phyloP scores from a whole-genome alignment of 2,113 vertebrate species.

The Columba livia region DNA sequence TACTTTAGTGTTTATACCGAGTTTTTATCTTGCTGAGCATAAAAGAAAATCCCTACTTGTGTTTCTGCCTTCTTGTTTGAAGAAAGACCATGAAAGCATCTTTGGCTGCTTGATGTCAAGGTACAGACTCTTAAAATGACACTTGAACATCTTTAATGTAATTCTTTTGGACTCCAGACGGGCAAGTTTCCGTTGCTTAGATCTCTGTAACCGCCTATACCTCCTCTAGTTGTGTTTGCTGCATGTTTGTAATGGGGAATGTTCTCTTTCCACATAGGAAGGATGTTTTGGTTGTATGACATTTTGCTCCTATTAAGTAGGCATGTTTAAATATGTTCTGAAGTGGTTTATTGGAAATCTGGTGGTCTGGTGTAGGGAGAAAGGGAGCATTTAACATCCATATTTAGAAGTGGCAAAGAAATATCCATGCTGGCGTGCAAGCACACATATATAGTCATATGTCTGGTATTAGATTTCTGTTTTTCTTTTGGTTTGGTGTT shows the following conservation, averaged over 20 bases:
- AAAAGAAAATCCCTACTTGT: conserved; percentile 50
- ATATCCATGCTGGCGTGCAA: neutral
- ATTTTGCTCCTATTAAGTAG: neutral
- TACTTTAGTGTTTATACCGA: conserved; percentile 17
- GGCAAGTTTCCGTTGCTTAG: conserved; percentile 32
- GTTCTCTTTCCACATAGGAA: neutral
- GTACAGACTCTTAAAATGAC: conserved; percentile 44
- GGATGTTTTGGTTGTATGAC: conserved; percentile 15
- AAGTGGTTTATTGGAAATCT: neutral
- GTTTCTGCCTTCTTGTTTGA: conserved; percentile 57
- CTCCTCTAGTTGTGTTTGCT: neutral
- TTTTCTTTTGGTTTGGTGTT: neutral
- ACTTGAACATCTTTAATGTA: conserved; percentile 57
- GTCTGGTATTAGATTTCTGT: neutral
- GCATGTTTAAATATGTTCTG: conserved; percentile 24
- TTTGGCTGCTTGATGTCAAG: conserved; percentile 54
- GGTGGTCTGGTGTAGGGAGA: neutral
- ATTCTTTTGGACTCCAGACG: conserved; percentile 49
- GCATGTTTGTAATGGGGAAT: neutral
- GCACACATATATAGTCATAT: neutral
- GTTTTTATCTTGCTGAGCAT: conserved; percentile 46
- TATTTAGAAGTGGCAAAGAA: neutral
- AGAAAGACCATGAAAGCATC: conserved; percentile 57
- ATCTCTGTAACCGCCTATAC: neutral
- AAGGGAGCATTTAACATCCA: neutral